Evolutionary conservation across 2,113 vertebrate genomes (phyloP).

Genomic region (Mustela lutreola): DNA sequence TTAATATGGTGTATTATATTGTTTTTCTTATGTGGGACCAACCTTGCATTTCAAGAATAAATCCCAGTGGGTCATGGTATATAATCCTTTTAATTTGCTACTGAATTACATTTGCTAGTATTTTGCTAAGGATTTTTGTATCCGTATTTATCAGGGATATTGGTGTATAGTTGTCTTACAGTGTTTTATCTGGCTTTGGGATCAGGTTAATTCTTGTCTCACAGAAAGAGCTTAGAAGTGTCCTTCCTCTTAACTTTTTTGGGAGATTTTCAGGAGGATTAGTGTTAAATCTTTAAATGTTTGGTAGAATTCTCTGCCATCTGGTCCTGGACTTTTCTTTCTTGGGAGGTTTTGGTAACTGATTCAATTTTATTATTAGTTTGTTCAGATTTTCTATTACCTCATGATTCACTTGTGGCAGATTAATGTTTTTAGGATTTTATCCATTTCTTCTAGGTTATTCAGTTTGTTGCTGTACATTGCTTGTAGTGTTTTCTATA

Average conservation of each 20-base stretch:
- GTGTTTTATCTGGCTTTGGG: background rate
- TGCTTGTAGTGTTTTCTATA: background rate
- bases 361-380: background rate
- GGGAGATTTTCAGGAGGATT: background rate
- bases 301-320: background rate
- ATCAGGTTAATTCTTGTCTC: background rate
- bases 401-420: background rate
- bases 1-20: background rate
- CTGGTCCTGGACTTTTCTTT: background rate
- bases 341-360: background rate
- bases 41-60: background rate
- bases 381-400: background rate
- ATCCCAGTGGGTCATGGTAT: background rate
- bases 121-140: constrained; percentile 13
- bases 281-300: background rate
- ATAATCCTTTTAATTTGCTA: background rate
- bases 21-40: background rate
- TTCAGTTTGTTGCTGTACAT: background rate
- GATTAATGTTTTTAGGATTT: background rate
- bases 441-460: background rate
- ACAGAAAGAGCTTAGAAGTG: background rate
- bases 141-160: background rate
- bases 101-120: background rate
- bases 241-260: background rate
- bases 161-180: background rate